Base-by-base conservation (phyloP, 2,888 invertebrate genomes). In the Temnothorax unifasciatus region DNA sequence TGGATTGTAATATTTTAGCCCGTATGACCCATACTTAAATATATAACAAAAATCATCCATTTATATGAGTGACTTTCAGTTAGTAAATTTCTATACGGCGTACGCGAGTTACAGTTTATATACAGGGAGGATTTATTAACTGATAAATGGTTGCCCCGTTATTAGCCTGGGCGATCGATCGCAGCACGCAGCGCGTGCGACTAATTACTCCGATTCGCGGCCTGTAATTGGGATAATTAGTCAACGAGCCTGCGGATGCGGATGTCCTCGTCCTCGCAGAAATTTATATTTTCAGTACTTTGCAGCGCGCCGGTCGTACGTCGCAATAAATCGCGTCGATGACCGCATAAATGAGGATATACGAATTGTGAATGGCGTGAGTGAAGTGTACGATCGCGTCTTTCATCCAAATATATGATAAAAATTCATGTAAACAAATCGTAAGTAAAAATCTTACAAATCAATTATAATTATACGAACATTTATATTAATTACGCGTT, bases 141-240 rank as follows among this genome's bases (percentile, higher is more conserved):
- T 83, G 85, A 83, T 83, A 85, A 83, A 85, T 75, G 85, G 61
- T 59, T 71, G 47, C 50, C 29, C 73, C 83, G 64, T 85, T 85
- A 85, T 83, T 83, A 59, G 76, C 69, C n/a, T 38, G 52, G 41
- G 13, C 83, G 76, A 85, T 85, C 83, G 85, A 85, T 85, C 41
- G 81, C 69, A 11, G 68, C 50, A 34, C 44, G 61, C 63, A 83
- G 61, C 52, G 59, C 57, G 38, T 54, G 63, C 63, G 81, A 75
- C 61, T 82, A 82, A 85, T 85, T 86, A 76, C 75, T 71, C 71
- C 71, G 85, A 75, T 82, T 71, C 81, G 84, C 69, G 75, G 71
- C 69, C 34, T 66, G 81, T 84, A 86, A 86, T 86, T 84, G 81
- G 81, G 25, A 84, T 76, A 85, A 86, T 86, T 86, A 86, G 86